phyloP scores from a whole-genome alignment of 2,797 vertebrate species.

The Danio tinwini region DNA sequence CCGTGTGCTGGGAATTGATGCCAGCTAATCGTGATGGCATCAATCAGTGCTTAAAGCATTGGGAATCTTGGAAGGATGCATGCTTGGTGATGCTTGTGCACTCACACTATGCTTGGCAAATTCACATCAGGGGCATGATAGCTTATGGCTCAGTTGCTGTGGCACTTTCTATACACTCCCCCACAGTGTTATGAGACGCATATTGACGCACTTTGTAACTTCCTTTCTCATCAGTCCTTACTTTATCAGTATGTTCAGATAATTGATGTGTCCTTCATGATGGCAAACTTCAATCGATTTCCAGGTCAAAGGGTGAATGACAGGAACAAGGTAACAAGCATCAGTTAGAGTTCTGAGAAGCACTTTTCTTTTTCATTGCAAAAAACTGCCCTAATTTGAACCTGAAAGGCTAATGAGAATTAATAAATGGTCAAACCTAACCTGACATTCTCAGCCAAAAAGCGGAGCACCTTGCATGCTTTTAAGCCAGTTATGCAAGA shows the following conservation, averaged over 20 bases:
- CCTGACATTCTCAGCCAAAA: background rate
- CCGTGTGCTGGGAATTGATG: too few species aligned
- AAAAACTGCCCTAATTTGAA: background rate
- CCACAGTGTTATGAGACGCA: too few species aligned
- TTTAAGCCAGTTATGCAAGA: background rate
- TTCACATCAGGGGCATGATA: too few species aligned
- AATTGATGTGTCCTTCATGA: background rate
- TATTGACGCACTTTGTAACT: too few species aligned
- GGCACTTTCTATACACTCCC: too few species aligned
- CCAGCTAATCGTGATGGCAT: too few species aligned
- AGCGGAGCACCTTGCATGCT: background rate
- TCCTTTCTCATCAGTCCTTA: too few species aligned
- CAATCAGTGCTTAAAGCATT: too few species aligned
- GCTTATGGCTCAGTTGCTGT: too few species aligned
- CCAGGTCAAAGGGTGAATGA: background rate
- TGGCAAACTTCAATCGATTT: slow-evolving; percentile 20
- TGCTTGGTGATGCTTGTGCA: too few species aligned
- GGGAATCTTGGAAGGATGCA: too few species aligned
- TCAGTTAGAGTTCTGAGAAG: background rate
- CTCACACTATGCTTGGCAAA: too few species aligned
- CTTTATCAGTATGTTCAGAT: background rate
- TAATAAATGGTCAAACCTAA: background rate
- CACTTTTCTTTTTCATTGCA: slow-evolving; percentile 1
- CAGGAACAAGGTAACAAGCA: background rate
- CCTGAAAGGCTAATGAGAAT: background rate